Conservation (phyloP, 2,888 invertebrate genomes). For the Cartodere bifasciata region DNA sequence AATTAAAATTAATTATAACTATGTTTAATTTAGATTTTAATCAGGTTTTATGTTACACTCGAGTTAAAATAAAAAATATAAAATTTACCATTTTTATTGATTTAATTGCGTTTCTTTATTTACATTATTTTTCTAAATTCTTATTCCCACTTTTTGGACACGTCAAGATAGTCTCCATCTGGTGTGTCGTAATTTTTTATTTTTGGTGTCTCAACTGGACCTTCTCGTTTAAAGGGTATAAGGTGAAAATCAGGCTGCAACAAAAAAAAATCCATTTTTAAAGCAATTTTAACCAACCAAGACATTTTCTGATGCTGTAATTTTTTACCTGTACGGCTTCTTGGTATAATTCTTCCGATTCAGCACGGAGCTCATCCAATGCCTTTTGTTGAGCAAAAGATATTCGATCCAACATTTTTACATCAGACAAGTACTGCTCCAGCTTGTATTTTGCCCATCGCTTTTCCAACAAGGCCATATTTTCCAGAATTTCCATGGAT, state of each 20-base stretch:
- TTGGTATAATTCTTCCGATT: slow-evolving; percentile 77
- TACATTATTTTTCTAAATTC: too few relatives aligned
- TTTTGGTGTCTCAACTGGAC: slow-evolving; percentile 75
- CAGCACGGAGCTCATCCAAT: slow-evolving; percentile 61
- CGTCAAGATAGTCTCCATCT: slow-evolving; percentile 82
- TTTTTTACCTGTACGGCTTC: slow-evolving; percentile 66
- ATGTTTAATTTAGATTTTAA: too few relatives aligned
- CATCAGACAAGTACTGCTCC: slow-evolving; percentile 48
- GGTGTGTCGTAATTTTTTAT: slow-evolving; percentile 67
- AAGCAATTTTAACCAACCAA: slow-evolving; percentile 3
- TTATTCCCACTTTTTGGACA: slow-evolving; percentile 66
- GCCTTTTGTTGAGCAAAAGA: slow-evolving; percentile 62
- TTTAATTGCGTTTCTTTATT: too few relatives aligned
- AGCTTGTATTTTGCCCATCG: slow-evolving; percentile 64
- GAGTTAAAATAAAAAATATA: too few relatives aligned
- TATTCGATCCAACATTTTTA: slow-evolving; percentile 56
- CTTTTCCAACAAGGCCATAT: slow-evolving; percentile 52
- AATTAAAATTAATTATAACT: too few relatives aligned
- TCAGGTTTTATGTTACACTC: too few relatives aligned
- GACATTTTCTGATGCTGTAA: slow-evolving; percentile 2
- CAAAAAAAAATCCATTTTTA: slow-evolving; percentile 4
- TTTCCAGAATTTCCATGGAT: slow-evolving; percentile 47
- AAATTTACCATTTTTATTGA: too few relatives aligned
- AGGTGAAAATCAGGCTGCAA: slow-evolving; percentile 44
- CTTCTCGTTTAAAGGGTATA: slow-evolving; percentile 54